Base-by-base conservation (phyloP, 1,140 invertebrate species). In the Drosophila novamexicana region DNA sequence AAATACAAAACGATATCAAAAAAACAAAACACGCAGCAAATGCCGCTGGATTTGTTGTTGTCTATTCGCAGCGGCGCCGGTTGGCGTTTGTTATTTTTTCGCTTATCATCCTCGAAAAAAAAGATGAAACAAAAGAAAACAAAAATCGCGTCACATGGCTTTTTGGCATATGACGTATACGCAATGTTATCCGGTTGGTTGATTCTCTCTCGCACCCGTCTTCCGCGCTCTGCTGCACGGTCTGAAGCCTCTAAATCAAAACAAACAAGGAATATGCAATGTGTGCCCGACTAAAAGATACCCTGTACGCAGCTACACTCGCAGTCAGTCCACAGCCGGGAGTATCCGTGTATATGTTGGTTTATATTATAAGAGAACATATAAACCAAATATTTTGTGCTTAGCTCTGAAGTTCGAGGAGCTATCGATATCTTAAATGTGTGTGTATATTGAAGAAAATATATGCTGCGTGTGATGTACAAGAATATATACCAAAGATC, bases 151-250 rank as follows among this genome's bases (percentile, higher is more conserved):
- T 49, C 50, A 54, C 50, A 64, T 34, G 54, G 44, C 45, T 14
- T 59, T 75, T 75, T 37, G 53, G 39, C 67, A 40, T 34, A 53
- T 75, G 67, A 62, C 71, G 71, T 74, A 74, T 69, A 69, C 71
- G 57, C 65, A 47, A 3, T 40, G 53, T 71, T 22, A n/a, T 39
- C 59, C 53, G 49, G 34, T 37, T 57, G 36, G 7, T 7, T 14
- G 39, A 49, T 22, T n/a, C 16, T 50, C 36, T 68, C 12, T 18
- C 47, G 14, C 12, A 10, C 8, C 22, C 22, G 22, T 47, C 36
- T 7, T 9, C 32, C n/a, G 7, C 50, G 16, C 8, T 68, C 36
- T 34, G 22, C 22, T 36, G 10, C 16, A 3, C 10, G 45, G 10
- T 40, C 37, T 40, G 7, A 40, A 40, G 37, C 37, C 4, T 22